Conservation (phyloP, 2,888 invertebrate species). For the Alcis repandata region DNA sequence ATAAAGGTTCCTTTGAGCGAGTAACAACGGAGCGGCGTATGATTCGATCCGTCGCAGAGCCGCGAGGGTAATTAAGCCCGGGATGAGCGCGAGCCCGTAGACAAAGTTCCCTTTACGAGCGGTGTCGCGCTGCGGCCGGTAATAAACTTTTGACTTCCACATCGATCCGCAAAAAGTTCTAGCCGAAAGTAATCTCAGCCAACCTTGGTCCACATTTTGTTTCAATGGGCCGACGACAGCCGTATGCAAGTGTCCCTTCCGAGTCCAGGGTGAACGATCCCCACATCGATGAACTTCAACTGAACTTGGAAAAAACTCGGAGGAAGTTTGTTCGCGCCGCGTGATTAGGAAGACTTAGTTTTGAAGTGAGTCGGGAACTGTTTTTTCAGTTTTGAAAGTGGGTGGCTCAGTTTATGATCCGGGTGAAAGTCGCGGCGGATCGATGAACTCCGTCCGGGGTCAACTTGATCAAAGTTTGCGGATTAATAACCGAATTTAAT, state of each 20-base stretch:
- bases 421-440: slow-evolving; percentile 84
- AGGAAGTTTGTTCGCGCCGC: slow-evolving; percentile 81
- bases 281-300: slow-evolving; percentile 84
- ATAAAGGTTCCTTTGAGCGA: slow-evolving; percentile 71
- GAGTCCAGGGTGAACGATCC: slow-evolving; percentile 81
- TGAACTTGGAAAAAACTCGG: slow-evolving; percentile 85
- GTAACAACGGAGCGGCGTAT: slow-evolving; percentile 36
- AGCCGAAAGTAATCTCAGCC: slow-evolving; percentile 82
- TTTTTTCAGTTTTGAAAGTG: slow-evolving; percentile 86
- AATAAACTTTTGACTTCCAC: slow-evolving; percentile 81
- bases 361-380: slow-evolving; percentile 83
- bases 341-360: slow-evolving; percentile 87
- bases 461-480: slow-evolving; percentile 83
- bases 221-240: slow-evolving; percentile 75
- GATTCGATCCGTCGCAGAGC: slow-evolving; percentile 38
- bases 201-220: slow-evolving; percentile 86
- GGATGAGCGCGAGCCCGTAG: slow-evolving; percentile 37
- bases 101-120: slow-evolving; percentile 69
- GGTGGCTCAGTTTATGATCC: slow-evolving; percentile 86
- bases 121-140: slow-evolving; percentile 65
- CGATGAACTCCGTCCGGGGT: slow-evolving; percentile 82
- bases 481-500: slow-evolving; percentile 84
- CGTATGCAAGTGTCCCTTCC: slow-evolving; percentile 85
- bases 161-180: slow-evolving; percentile 84
- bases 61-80: slow-evolving; percentile 43